phyloP scores from a whole-genome alignment of 2,797 vertebrate genomes.

The Coranthus polyacanthus region DNA sequence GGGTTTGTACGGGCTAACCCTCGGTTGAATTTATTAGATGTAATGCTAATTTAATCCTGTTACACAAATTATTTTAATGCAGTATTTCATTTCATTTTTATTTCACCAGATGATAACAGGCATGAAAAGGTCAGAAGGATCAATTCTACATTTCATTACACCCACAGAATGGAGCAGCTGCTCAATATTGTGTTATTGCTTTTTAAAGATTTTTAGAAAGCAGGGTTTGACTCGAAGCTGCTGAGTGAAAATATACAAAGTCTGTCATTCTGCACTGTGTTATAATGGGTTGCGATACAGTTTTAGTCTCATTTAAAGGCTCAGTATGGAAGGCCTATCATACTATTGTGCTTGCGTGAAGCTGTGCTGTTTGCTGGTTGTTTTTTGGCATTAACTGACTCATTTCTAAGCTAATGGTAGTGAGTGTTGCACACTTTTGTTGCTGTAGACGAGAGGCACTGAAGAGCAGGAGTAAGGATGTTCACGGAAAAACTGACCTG shows the following conservation, averaged over 20 bases:
- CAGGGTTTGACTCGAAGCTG: background rate
- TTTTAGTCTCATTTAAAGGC: background rate
- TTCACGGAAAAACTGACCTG: too few relatives aligned
- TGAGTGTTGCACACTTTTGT: too few relatives aligned
- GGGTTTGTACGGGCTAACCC: slow-evolving; percentile 10
- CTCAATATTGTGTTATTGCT: slow-evolving; percentile 7
- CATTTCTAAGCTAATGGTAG: too few relatives aligned
- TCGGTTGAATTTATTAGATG: slow-evolving; percentile 13
- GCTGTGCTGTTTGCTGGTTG: too few relatives aligned
- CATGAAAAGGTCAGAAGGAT: slow-evolving; percentile 7
- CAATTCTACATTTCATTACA: slow-evolving; percentile 9
- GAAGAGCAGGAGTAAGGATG: too few relatives aligned
- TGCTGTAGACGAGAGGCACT: too few relatives aligned
- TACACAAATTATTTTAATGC: slow-evolving; percentile 1
- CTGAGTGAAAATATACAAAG: background rate
- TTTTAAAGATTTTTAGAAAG: slow-evolving; percentile 5
- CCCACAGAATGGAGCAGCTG: slow-evolving; percentile 1
- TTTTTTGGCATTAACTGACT: too few relatives aligned
- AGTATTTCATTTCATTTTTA: background rate
- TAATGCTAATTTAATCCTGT: slow-evolving; percentile 37
- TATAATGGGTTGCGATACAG: background rate
- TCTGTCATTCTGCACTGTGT: background rate
- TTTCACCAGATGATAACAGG: slow-evolving; percentile 13
- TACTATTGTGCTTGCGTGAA: too few relatives aligned
- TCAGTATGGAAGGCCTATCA: too few relatives aligned